Evolutionary conservation across 2,888 invertebrate species (phyloP).

Genomic region (Troides helena): DNA sequence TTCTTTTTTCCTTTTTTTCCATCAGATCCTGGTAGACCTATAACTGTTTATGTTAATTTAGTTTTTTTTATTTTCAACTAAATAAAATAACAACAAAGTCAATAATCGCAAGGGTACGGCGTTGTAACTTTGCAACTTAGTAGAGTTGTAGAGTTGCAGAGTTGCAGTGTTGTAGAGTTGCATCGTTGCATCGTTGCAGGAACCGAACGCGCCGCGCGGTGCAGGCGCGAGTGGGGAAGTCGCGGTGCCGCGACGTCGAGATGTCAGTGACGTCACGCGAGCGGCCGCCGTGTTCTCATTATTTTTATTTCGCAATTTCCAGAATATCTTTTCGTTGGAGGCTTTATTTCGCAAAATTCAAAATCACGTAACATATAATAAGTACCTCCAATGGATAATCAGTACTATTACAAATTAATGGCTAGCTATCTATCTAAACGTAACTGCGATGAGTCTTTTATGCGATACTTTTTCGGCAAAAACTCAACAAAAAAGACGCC

Average conservation of each 20-base stretch:
- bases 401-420: slow-evolving; percentile 75
- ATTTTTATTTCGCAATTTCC: slow-evolving; percentile 75
- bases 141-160: too few relatives aligned
- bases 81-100: too few relatives aligned
- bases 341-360: slow-evolving; percentile 32
- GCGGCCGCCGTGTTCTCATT: slow-evolving; percentile 66
- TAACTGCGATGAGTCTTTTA: slow-evolving; percentile 76
- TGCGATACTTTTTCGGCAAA: slow-evolving; percentile 76
- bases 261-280: slow-evolving; percentile 65
- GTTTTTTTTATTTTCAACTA: too few relatives aligned
- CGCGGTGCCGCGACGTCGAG: slow-evolving; percentile 32
- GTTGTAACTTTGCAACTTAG: too few relatives aligned
- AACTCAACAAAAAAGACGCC: slow-evolving; percentile 70
- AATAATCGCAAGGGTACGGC: too few relatives aligned
- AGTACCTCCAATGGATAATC: slow-evolving; percentile 61
- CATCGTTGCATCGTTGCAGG: too few relatives aligned
- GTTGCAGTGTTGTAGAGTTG: too few relatives aligned
- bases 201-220: too few relatives aligned
- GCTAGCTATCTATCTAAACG: slow-evolving; percentile 74
- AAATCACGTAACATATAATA: slow-evolving; percentile 20
- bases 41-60: too few relatives aligned
- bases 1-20: too few relatives aligned
- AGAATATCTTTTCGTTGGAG: slow-evolving; percentile 46
- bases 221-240: too few relatives aligned
- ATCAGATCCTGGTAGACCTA: too few relatives aligned